Evolutionary conservation across 2,113 vertebrate species (phyloP), one percentile per base, ranked within the genome.

Genomic region (Gracilinanus agilis): DNA sequence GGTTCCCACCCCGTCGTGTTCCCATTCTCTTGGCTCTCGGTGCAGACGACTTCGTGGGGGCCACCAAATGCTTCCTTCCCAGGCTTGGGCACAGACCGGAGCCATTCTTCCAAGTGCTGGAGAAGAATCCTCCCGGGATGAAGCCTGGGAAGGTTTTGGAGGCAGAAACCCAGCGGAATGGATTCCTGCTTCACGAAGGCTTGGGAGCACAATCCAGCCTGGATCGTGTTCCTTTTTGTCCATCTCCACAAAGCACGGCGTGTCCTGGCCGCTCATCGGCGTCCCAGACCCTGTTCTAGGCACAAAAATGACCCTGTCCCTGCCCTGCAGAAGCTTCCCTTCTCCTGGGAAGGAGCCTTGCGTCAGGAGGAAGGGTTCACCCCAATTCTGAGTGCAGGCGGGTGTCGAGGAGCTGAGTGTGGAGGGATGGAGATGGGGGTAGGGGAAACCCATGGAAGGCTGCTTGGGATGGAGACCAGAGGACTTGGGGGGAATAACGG

Each of bases 1-100:
- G 53, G 75, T 96, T 96, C 53, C 75, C 24, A 75, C 93, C 97
- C 96, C 90, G 56, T 92, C 75, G 49, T 92, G 94, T 83, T 19
- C 25, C 25, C 88, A 56, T 90, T 58, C 54, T 89, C 2, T 13
- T 0, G 2, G 93, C n/a, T 90, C 89, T 44, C 13, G 67, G 56
- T 94, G 92, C 55, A 54, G 90, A 93, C 88, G 24, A 90, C 83
- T 93, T 92, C 75, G 94, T 61, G 25, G 3, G 55, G 92, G 53
- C 92, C 53, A n/a, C 90, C 11, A 40, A 90, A 91, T 93, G 90
- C 40, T 91, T 93, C n/a, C 95, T 90, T 61, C 93, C 61, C 91
- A 92, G 89, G 83, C 58, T 92, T 93, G 40, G 55, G 55, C 54
- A 55, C 54, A 88, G 91, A 89, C 83, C 61, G n/a, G 55, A 93